Percentiles rank a stretch among this genome's conserved stretches.
Evolutionary conservation across 2,113 vertebrate species (phyloP).

Genomic region (Pelvicachromis taeniatus): DNA sequence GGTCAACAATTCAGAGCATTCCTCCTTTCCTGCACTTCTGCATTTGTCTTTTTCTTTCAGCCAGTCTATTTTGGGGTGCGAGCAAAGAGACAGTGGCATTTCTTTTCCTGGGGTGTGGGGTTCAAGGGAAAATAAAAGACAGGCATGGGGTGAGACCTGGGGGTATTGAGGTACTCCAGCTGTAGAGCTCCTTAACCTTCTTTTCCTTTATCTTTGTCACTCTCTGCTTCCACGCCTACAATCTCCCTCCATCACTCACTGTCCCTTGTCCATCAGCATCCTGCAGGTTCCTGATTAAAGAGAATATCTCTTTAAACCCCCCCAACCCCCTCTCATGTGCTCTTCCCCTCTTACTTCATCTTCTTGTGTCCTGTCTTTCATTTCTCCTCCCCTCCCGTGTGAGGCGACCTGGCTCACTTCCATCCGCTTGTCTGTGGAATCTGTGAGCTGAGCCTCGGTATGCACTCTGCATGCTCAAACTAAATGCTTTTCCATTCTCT

Average conservation of each 20-base stretch:
- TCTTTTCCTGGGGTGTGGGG: background rate
- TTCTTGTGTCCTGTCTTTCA: conserved; percentile 53
- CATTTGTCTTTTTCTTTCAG: conserved; percentile 41
- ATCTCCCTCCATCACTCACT: conserved; percentile 57
- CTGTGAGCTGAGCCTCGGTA: conserved; percentile 36
- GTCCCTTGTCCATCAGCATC: conserved; percentile 57
- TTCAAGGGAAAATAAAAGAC: conserved; percentile 24
- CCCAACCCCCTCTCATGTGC: background rate
- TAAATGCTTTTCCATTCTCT: conserved; percentile 48
- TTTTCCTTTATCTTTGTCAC: conserved; percentile 49
- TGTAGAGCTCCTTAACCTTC: conserved; percentile 28
- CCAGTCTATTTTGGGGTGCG: background rate
- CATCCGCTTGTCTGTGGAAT: conserved; percentile 55
- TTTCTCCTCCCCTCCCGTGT: conserved; percentile 41
- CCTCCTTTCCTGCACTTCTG: background rate
- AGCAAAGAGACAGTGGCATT: conserved; percentile 1
- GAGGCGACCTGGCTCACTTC: conserved; percentile 46
- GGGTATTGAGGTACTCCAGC: conserved; percentile 54
- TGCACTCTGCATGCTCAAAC: conserved; percentile 45
- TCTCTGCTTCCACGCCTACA: conserved; percentile 21
- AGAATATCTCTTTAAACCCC: conserved; percentile 44
- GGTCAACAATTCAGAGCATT: conserved; percentile 40
- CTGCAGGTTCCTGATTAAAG: conserved; percentile 52
- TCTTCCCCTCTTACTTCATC: conserved; percentile 48
- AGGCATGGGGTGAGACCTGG: conserved; percentile 10